These are phyloP conservation scores for Heloderma charlesbogerti DNA, from an alignment of 2,113 vertebrate genomes.

Conservation along the genomic window DNA sequence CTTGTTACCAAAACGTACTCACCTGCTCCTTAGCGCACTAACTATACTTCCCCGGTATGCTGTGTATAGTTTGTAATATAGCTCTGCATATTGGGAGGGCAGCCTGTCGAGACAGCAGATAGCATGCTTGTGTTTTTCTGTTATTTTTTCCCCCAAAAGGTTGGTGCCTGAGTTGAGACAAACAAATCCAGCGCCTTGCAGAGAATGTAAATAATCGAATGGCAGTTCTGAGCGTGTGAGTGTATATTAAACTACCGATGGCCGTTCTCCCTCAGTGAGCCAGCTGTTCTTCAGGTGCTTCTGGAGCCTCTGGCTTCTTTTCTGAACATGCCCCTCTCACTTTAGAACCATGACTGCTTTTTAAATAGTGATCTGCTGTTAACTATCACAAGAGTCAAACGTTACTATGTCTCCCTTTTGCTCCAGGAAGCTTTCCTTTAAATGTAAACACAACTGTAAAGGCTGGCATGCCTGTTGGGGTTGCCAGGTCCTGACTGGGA, in stretches of 20 bases:
- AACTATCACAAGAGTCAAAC: not conserved
- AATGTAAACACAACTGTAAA: not conserved
- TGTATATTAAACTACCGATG: not conserved
- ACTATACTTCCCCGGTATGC: conserved; percentile 28
- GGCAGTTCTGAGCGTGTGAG: not conserved
- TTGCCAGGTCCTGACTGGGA: not conserved
- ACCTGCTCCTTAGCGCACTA: conserved; percentile 31
- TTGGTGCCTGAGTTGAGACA: not conserved
- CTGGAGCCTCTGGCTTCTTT: not conserved
- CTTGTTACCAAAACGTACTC: conserved; percentile 61
- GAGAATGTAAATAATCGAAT: not conserved
- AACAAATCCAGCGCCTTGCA: not conserved
- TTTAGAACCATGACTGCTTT: not conserved
- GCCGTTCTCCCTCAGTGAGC: not conserved
- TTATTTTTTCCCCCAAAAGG: not conserved
- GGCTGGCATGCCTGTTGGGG: not conserved
- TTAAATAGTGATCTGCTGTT: not conserved
- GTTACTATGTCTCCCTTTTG: not conserved
- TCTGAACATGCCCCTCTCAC: not conserved
- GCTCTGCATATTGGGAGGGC: conserved; percentile 50
- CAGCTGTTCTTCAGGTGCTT: not conserved
- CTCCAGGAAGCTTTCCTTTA: not conserved
- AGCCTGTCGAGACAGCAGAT: conserved; percentile 28
- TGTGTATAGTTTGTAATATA: conserved; percentile 35
- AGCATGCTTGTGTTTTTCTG: not conserved